These are phyloP conservation scores for Heliconius ethilla DNA, from an alignment of 2,888 invertebrate genomes.

Conservation along the genomic window DNA sequence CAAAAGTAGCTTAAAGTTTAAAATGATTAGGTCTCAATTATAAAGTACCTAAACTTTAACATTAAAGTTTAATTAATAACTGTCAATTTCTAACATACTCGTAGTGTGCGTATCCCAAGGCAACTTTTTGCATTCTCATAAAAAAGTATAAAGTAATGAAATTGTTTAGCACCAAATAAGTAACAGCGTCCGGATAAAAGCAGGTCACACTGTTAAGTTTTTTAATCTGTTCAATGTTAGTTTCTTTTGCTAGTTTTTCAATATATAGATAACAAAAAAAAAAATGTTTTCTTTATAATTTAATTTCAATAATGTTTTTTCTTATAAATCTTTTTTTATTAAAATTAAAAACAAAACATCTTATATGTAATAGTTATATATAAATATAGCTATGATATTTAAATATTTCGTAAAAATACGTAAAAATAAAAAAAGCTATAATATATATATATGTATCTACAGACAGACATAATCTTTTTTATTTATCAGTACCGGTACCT, in stretches of 20 bases:
- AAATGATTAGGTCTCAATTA: too few species aligned
- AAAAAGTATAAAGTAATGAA: neutral
- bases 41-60: neutral
- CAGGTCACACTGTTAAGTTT: slow-evolving; percentile 16
- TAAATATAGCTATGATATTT: neutral
- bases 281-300: neutral
- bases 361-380: too few species aligned
- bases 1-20: too few species aligned
- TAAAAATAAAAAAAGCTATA: neutral
- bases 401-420: neutral
- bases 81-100: neutral
- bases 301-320: too few species aligned
- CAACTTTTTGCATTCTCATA: neutral
- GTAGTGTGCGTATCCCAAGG: neutral
- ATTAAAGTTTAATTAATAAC: neutral
- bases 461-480: neutral
- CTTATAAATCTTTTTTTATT: too few species aligned
- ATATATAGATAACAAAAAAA: neutral
- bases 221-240: neutral
- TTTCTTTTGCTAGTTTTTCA: neutral
- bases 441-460: neutral
- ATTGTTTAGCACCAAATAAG: slow-evolving; percentile 10
- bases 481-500: neutral
- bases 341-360: too few species aligned
- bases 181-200: slow-evolving; percentile 10